Percentiles rank a stretch among this genome's conserved stretches.
These are phyloP conservation scores for Sandelia bainsii DNA, from an alignment of 2,797 vertebrate species.

Conservation along the genomic window DNA sequence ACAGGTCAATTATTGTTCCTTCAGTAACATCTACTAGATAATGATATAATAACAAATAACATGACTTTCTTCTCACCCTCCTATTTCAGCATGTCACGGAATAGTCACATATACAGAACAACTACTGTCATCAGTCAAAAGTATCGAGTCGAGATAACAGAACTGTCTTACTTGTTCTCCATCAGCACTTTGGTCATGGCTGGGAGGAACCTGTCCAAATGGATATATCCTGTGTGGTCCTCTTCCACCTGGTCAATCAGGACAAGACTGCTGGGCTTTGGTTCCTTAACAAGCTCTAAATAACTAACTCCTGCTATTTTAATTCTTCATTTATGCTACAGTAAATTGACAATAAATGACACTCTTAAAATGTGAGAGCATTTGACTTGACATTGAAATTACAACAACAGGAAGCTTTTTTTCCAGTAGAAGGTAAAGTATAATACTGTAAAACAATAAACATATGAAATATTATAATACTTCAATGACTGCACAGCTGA, in stretches of 20 bases:
- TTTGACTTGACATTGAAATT: too few relatives aligned
- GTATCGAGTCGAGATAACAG: not conserved
- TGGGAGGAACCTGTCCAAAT: slow-evolving; percentile 92
- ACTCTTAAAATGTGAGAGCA: too few relatives aligned
- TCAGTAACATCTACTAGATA: not conserved
- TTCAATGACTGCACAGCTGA: not conserved
- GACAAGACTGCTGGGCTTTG: not conserved
- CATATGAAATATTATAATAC: not conserved
- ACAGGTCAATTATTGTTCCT: not conserved
- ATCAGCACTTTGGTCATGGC: slow-evolving; percentile 89
- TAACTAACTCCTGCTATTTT: not conserved
- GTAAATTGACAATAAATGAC: too few relatives aligned
- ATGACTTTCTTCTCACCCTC: not conserved
- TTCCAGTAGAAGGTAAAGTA: too few relatives aligned
- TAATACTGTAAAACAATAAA: not conserved
- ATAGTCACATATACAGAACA: not conserved
- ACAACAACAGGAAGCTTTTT: too few relatives aligned
- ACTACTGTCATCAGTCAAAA: not conserved
- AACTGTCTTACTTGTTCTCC: slow-evolving; percentile 86
- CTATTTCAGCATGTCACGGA: not conserved
- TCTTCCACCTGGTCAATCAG: slow-evolving; percentile 89
- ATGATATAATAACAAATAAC: not conserved
- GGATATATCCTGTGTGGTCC: slow-evolving; percentile 87
- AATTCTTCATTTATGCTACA: too few relatives aligned
- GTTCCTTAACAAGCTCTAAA: not conserved